Evolutionary conservation across 2,113 vertebrate species (phyloP).

Genomic region (Bucco capensis): DNA sequence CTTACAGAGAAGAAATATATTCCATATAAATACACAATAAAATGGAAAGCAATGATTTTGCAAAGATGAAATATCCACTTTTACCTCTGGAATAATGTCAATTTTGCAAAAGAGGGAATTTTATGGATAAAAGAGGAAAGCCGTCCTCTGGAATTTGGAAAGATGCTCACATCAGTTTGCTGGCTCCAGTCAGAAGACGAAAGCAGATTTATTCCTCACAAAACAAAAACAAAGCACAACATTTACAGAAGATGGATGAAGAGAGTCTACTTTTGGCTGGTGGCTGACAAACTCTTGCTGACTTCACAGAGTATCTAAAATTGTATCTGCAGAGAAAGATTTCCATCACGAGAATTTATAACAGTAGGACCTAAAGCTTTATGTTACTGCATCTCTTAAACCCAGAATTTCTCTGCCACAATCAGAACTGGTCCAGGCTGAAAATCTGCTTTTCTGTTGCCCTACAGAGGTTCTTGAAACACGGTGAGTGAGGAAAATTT

Average conservation of each 20-base stretch:
- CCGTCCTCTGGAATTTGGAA: background rate
- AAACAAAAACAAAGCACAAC: constrained; percentile 1
- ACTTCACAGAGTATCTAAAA: constrained; percentile 5
- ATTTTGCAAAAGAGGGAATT: background rate
- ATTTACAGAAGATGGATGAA: background rate
- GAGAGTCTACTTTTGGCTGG: background rate
- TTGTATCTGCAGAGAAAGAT: background rate
- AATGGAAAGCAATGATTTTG: background rate
- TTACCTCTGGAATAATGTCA: background rate
- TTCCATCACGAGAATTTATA: background rate
- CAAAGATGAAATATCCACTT: background rate
- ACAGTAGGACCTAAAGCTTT: background rate
- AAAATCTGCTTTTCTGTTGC: background rate
- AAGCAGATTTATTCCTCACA: background rate
- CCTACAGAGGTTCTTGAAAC: background rate
- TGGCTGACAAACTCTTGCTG: background rate
- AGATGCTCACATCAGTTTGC: background rate
- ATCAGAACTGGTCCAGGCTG: background rate
- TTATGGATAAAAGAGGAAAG: background rate
- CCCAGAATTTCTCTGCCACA: background rate
- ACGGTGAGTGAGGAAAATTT: background rate
- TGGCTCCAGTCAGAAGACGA: background rate
- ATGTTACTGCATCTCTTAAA: background rate
- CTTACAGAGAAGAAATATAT: background rate
- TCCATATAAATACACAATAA: background rate